A percentile compares a stretch with the other conserved stretches of the same genome.
These are phyloP conservation scores for Drosophila affinis DNA, from an alignment of 2,888 invertebrate genomes.

Conservation along the genomic window DNA sequence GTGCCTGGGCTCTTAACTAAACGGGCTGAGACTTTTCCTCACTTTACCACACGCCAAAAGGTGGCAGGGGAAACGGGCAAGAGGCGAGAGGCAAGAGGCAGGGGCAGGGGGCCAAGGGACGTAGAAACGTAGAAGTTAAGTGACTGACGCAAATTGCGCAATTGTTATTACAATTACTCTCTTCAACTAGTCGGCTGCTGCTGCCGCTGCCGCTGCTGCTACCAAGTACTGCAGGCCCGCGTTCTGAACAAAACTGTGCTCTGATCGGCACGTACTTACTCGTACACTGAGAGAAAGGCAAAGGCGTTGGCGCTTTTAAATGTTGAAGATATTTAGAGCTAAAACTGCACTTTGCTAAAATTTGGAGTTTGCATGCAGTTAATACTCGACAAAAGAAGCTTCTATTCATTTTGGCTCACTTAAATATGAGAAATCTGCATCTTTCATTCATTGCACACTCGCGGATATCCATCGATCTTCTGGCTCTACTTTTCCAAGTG, in stretches of 20 bases:
- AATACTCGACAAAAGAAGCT: too few relatives aligned
- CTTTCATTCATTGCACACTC: too few relatives aligned
- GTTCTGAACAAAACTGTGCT: slow-evolving; percentile 4
- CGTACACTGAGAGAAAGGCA: slow-evolving; percentile 18
- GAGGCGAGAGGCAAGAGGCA: too few relatives aligned
- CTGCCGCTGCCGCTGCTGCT: neutral
- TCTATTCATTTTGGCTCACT: too few relatives aligned
- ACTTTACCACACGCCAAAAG: slow-evolving; percentile 64
- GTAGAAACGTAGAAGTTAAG: slow-evolving; percentile 44
- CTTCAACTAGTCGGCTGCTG: slow-evolving; percentile 51
- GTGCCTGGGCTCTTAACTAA: slow-evolving; percentile 47
- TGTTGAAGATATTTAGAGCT: too few relatives aligned
- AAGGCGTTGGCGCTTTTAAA: neutral
- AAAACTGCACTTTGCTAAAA: too few relatives aligned
- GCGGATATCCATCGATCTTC: too few relatives aligned
- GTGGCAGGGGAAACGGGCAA: slow-evolving; percentile 15
- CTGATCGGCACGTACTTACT: slow-evolving; percentile 40
- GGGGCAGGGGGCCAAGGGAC: neutral
- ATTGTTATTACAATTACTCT: slow-evolving; percentile 76
- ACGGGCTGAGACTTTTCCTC: slow-evolving; percentile 71
- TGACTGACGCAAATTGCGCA: slow-evolving; percentile 77
- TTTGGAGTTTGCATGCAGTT: too few relatives aligned
- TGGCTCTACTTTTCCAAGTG: neutral
- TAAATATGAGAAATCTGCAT: too few relatives aligned
- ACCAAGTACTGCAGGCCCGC: slow-evolving; percentile 12